These are phyloP conservation scores for Chloroceryle amazona DNA, from an alignment of 2,797 vertebrate genomes.

Conservation along the genomic window DNA sequence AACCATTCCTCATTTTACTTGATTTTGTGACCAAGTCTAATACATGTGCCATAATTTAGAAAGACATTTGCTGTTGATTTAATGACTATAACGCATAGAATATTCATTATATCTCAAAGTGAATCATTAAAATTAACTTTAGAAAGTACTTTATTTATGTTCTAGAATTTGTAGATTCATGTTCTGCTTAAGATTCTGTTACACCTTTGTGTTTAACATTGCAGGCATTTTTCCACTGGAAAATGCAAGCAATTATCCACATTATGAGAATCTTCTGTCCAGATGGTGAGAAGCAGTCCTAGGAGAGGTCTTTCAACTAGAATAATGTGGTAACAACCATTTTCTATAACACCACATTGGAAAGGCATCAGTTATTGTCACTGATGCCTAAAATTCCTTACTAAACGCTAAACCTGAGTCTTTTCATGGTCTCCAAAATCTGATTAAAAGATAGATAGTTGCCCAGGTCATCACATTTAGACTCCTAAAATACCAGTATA, in stretches of 20 bases:
- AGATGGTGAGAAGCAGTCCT: not conserved
- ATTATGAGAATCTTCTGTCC: not conserved
- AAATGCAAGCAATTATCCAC: not conserved
- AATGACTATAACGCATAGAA: not conserved
- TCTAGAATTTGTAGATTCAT: not conserved
- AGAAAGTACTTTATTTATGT: not conserved
- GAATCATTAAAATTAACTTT: not conserved
- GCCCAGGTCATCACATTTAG: not conserved
- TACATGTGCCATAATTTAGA: not conserved
- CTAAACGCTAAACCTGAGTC: not conserved
- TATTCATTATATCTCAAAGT: not conserved
- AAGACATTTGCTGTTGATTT: not conserved
- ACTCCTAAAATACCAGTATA: not conserved
- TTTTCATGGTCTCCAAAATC: not conserved
- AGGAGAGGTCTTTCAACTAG: not conserved
- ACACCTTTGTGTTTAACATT: not conserved
- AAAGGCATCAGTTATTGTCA: not conserved
- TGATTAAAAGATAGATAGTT: not conserved
- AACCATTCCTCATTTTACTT: not conserved
- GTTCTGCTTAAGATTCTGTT: not conserved
- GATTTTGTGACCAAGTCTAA: not conserved
- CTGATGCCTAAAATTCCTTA: not conserved
- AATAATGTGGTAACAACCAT: not conserved
- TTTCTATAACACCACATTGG: not conserved
- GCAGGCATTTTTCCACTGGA: not conserved